Evolutionary conservation across 1,140 invertebrate species (phyloP).

Genomic region (Drosophila bocqueti): DNA sequence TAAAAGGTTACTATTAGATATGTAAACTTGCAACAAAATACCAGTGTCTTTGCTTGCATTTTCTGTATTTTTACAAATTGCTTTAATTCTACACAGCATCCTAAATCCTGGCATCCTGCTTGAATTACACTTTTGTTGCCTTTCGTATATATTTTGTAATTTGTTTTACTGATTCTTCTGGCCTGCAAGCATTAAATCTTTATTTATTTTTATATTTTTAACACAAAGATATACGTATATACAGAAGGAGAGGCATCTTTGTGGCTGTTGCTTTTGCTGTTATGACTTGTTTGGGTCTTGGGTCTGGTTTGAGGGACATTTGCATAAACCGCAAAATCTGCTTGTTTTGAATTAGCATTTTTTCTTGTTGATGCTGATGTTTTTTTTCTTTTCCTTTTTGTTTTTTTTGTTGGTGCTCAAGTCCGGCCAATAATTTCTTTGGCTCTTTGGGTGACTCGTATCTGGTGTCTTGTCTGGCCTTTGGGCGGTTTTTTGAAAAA

Average conservation of each 20-base stretch:
- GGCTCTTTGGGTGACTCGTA: slow-evolving; percentile 13
- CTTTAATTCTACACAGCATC: background rate
- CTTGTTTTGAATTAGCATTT: slow-evolving; percentile 81
- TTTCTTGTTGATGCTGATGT: slow-evolving; percentile 46
- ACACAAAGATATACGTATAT: slow-evolving; percentile 24
- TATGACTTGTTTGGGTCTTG: slow-evolving; percentile 57
- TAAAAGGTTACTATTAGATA: background rate
- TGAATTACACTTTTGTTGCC: slow-evolving; percentile 5
- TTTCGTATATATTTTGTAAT: background rate
- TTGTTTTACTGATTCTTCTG: slow-evolving; percentile 22
- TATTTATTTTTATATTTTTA: slow-evolving; percentile 64
- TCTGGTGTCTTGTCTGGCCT: slow-evolving; percentile 34
- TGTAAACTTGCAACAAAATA: background rate
- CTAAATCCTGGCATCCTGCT: background rate
- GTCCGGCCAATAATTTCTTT: slow-evolving; percentile 66
- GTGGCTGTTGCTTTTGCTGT: slow-evolving; percentile 43
- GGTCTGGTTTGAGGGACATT: slow-evolving; percentile 53
- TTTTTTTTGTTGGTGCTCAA: slow-evolving; percentile 17
- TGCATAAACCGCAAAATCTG: slow-evolving; percentile 83
- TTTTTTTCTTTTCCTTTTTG: slow-evolving; percentile 6
- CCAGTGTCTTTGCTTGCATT: too few species aligned
- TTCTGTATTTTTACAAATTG: background rate
- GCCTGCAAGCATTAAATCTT: slow-evolving; percentile 53
- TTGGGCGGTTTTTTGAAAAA: slow-evolving; percentile 43
- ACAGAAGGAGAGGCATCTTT: slow-evolving; percentile 20